Evolutionary conservation across 2,797 vertebrate genomes (phyloP).

Genomic region (Galago senegalensis): DNA sequence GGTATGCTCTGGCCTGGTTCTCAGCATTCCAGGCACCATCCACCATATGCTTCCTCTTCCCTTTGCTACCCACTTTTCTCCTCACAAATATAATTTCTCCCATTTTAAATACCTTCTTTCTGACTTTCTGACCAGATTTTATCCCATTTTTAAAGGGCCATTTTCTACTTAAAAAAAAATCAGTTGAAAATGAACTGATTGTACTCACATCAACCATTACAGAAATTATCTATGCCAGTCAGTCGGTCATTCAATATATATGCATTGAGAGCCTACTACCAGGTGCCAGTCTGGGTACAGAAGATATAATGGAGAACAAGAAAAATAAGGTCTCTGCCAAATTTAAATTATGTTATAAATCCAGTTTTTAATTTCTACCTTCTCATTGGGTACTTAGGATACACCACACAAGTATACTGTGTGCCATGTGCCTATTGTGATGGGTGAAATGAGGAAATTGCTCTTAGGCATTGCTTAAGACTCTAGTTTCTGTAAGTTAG

Average conservation of each 20-base stretch:
- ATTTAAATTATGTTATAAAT: background rate
- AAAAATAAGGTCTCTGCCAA: background rate
- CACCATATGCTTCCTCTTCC: background rate
- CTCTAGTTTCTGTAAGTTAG: background rate
- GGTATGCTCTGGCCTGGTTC: rapidly evolving
- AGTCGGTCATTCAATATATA: background rate
- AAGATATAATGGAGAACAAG: background rate
- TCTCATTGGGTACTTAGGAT: background rate
- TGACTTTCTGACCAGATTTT: background rate
- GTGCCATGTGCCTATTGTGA: rapidly evolving
- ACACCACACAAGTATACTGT: background rate
- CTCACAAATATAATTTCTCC: background rate
- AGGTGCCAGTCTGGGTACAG: background rate
- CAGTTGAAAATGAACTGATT: background rate
- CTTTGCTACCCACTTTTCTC: background rate
- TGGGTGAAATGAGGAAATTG: background rate
- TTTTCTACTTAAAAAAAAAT: background rate
- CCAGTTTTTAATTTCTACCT: background rate
- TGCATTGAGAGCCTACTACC: background rate
- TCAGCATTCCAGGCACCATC: background rate
- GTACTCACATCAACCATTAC: background rate
- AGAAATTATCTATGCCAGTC: background rate
- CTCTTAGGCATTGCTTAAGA: background rate
- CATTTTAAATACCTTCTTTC: background rate
- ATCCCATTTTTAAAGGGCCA: background rate